Percentiles rank a stretch among this genome's conserved stretches.
phyloP scores from a whole-genome alignment of 2,113 vertebrate species.

The Canis aureus region DNA sequence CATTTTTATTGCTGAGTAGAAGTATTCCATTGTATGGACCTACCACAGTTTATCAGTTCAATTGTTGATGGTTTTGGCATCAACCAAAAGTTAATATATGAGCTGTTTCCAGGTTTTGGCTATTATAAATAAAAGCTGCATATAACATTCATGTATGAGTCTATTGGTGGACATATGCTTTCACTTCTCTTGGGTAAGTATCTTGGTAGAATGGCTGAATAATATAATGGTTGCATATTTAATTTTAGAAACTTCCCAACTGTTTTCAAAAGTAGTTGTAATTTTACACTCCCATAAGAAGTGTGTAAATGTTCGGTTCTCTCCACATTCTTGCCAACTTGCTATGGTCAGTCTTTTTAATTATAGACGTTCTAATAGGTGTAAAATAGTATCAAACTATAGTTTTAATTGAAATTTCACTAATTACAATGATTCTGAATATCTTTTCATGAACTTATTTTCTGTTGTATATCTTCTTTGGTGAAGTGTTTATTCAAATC shows the following conservation, averaged over 20 bases:
- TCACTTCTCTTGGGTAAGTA: slow-evolving; percentile 46
- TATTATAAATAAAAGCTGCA: neutral
- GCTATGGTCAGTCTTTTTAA: neutral
- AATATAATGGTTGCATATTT: neutral
- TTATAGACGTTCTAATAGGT: neutral
- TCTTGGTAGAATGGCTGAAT: neutral
- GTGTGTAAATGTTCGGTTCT: neutral
- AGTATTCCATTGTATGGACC: neutral
- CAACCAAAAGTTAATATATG: neutral
- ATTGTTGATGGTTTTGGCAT: slow-evolving; percentile 1
- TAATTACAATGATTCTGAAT: slow-evolving; percentile 15
- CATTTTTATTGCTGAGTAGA: slow-evolving; percentile 23
- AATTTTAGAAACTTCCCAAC: neutral
- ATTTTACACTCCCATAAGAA: neutral
- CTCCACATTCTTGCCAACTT: neutral
- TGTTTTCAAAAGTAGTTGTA: neutral
- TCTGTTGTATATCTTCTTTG: neutral
- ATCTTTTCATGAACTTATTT: slow-evolving; percentile 40
- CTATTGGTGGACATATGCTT: slow-evolving; percentile 7
- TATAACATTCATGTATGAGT: neutral
- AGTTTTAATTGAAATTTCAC: slow-evolving; percentile 15
- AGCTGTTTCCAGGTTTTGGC: neutral
- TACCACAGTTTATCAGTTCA: neutral
- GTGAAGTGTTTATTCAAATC: neutral
- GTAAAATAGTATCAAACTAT: neutral